Conservation (phyloP, 2,888 invertebrate species). For the Zygothrica quintamaculata region DNA sequence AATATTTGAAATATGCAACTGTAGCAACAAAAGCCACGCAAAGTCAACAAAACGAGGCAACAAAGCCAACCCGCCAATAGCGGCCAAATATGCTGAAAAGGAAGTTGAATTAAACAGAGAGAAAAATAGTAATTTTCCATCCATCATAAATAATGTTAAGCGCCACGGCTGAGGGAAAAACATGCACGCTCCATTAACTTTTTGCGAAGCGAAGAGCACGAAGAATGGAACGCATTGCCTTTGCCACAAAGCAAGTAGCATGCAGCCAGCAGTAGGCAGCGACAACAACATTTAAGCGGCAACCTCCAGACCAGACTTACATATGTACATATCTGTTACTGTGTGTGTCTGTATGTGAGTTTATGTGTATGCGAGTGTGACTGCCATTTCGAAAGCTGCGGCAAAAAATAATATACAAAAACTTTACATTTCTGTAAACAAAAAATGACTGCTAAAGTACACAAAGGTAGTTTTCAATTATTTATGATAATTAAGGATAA, state of each 20-base stretch:
- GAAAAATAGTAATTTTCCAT: constrained; percentile 75
- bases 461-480: no score
- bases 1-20: constrained; percentile 62
- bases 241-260: constrained; percentile 24
- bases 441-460: no score
- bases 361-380: constrained; percentile 6
- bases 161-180: constrained; percentile 84
- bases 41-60: constrained; percentile 11
- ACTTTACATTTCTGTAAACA: no score
- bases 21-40: constrained; percentile 46
- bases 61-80: constrained; percentile 39
- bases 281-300: constrained; percentile 46
- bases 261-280: no score
- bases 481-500: no score
- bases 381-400: constrained; percentile 60
- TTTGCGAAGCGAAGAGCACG: constrained; percentile 52
- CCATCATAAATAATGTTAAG: constrained; percentile 84
- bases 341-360: constrained; percentile 1
- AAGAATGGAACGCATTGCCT: constrained; percentile 27
- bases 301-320: constrained; percentile 52
- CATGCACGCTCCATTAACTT: constrained; percentile 85
- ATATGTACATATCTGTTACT: constrained; percentile 16
- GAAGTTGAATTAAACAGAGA: constrained; percentile 53
- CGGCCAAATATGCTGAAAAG: constrained; percentile 45
- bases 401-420: constrained; percentile 9